phyloP scores from a whole-genome alignment of 2,113 vertebrate species.

The Pipra filicauda region DNA sequence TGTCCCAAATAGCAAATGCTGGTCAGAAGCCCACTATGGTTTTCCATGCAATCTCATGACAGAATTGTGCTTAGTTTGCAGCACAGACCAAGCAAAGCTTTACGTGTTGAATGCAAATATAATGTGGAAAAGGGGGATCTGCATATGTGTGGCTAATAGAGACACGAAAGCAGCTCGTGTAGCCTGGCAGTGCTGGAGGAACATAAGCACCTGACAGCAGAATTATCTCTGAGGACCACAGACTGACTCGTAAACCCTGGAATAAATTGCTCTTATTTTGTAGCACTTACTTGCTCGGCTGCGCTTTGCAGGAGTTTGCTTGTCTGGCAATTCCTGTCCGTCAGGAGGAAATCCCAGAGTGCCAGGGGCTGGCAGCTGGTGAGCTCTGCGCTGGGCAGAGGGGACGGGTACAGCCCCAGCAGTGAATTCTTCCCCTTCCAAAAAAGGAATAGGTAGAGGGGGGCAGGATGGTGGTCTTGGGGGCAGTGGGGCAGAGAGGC shows the following conservation, averaged over 20 bases:
- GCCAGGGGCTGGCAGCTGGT: not conserved
- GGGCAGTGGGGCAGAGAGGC: not conserved
- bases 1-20: not conserved
- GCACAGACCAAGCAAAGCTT: too few species aligned
- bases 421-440: not conserved
- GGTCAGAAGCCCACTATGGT: not conserved
- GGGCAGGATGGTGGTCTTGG: not conserved
- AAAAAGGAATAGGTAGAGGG: not conserved
- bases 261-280: not conserved
- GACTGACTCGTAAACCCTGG: not conserved
- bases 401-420: not conserved
- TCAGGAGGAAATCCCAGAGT: not conserved
- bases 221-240: not conserved
- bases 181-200: not conserved
- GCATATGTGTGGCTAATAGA: not conserved
- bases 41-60: not conserved
- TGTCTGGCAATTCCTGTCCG: not conserved
- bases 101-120: not conserved
- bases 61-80: accelerated
- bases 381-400: not conserved
- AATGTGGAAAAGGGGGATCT: not conserved
- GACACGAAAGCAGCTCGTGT: not conserved
- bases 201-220: not conserved
- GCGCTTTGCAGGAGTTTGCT: not conserved
- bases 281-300: not conserved